A percentile compares a stretch with the other conserved stretches of the same genome.
phyloP scores from a whole-genome alignment of 2,797 vertebrate species.

The Crotalus adamanteus region DNA sequence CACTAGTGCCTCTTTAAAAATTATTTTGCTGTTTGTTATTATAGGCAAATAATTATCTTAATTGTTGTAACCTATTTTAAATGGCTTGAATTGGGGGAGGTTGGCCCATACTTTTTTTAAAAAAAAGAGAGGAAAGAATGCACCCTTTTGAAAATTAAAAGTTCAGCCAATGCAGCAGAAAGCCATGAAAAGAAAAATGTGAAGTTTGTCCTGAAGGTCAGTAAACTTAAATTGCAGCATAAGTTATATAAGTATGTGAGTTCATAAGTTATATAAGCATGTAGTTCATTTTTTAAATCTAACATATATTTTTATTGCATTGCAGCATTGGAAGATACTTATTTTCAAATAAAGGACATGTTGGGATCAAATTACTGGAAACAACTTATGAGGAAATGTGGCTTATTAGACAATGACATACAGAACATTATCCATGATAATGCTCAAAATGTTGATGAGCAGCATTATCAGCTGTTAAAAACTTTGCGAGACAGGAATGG shows the following conservation, averaged over 20 bases:
- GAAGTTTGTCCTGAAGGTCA: not conserved
- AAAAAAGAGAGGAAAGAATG: not conserved
- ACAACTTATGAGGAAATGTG: not conserved
- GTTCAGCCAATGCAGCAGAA: not conserved
- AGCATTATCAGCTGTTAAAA: conserved; percentile 38
- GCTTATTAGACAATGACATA: conserved; percentile 39
- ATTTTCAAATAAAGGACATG: not conserved
- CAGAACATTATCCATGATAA: not conserved
- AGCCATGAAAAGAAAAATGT: not conserved
- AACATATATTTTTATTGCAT: not conserved
- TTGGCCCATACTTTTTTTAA: not conserved
- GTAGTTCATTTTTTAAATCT: not conserved
- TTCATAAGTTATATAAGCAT: not conserved
- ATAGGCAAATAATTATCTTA: not conserved
- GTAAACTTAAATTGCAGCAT: not conserved
- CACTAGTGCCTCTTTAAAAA: not conserved
- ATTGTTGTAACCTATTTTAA: not conserved
- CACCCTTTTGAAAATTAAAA: not conserved
- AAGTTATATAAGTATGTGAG: not conserved
- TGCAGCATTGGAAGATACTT: conserved; percentile 35
- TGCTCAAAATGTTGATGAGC: conserved; percentile 21
- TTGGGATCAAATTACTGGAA: not conserved
- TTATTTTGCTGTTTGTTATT: not conserved
- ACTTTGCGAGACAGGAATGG: conserved; percentile 26
- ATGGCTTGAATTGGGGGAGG: not conserved